Evolutionary conservation across 2,888 invertebrate genomes (phyloP).

Genomic region (Zaprionus bogoriensis): DNA sequence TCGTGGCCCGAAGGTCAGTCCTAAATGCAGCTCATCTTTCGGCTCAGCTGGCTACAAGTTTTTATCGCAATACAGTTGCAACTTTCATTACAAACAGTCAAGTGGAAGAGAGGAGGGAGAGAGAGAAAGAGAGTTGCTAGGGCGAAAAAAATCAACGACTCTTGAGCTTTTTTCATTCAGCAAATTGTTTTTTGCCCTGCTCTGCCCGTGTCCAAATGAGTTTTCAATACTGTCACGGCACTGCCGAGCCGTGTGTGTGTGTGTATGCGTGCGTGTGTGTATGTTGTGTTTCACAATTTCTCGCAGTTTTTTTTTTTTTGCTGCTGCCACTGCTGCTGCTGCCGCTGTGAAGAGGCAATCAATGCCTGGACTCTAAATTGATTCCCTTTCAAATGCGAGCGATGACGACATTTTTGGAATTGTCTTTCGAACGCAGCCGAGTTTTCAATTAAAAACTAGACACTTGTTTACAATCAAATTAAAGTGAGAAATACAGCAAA

Average conservation of each 20-base stretch:
- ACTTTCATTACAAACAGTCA: slow-evolving; percentile 45
- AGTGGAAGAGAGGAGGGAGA: slow-evolving; percentile 11
- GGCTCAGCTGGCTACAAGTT: slow-evolving; percentile 2
- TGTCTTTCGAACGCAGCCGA: slow-evolving; percentile 10
- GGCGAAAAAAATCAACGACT: slow-evolving; percentile 5
- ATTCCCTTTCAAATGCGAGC: slow-evolving; percentile 45
- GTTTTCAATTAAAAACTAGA: slow-evolving; percentile 23
- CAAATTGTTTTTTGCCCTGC: slow-evolving; percentile 37
- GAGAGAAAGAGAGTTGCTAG: background rate
- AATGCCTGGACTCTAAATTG: slow-evolving; percentile 54
- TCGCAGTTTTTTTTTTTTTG: slow-evolving; percentile 2
- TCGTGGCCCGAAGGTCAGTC: slow-evolving; percentile 34
- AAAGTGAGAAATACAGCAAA: too few species aligned
- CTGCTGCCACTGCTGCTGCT: slow-evolving; percentile 4
- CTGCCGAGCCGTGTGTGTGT: background rate
- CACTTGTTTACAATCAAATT: slow-evolving; percentile 59
- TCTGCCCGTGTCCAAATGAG: slow-evolving; percentile 57
- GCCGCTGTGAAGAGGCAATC: slow-evolving; percentile 53
- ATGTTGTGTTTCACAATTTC: slow-evolving; percentile 28
- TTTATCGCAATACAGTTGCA: slow-evolving; percentile 30
- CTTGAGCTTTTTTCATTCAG: slow-evolving; percentile 34
- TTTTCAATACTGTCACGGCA: slow-evolving; percentile 60
- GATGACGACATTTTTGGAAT: slow-evolving; percentile 45
- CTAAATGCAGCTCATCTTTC: slow-evolving; percentile 53
- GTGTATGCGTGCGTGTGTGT: background rate